A percentile compares a stretch with the other conserved stretches of the same genome.
Evolutionary conservation across 1,140 invertebrate species (phyloP).

Genomic region (Ostrea edulis): DNA sequence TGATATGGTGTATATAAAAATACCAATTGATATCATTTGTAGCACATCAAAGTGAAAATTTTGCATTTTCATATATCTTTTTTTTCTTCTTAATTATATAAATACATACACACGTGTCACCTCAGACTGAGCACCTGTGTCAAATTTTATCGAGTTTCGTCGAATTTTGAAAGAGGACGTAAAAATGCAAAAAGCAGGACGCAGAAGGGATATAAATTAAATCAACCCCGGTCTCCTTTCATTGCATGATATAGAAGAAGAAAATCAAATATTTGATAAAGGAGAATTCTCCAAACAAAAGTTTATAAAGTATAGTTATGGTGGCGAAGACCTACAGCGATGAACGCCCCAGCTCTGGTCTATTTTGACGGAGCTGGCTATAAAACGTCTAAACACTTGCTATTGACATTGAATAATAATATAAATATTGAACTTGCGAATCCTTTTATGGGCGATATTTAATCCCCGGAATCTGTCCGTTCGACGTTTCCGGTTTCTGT

Average conservation of each 20-base stretch:
- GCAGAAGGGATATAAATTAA: not conserved
- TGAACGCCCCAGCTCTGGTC: not conserved
- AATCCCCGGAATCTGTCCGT: conserved; percentile 33
- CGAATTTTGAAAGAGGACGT: too few relatives aligned
- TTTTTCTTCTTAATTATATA: too few relatives aligned
- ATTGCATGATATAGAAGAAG: not conserved
- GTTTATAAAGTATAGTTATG: conserved; percentile 15
- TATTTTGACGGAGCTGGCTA: not conserved
- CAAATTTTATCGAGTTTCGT: too few relatives aligned
- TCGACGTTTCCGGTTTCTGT: conserved; percentile 22
- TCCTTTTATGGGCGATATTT: conserved; percentile 26
- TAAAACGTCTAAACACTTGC: conserved; percentile 24
- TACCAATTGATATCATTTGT: too few relatives aligned
- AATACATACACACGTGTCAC: too few relatives aligned
- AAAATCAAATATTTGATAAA: conserved; percentile 24
- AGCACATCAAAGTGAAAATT: too few relatives aligned
- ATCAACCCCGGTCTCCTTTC: not conserved
- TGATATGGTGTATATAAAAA: too few relatives aligned
- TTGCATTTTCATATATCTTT: too few relatives aligned
- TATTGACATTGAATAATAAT: conserved; percentile 40
- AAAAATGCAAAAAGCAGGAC: too few relatives aligned
- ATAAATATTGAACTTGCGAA: conserved; percentile 39
- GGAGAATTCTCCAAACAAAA: conserved; percentile 5
- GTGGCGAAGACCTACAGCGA: not conserved
- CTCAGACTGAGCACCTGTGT: too few relatives aligned